Evolutionary conservation across 2,797 vertebrate species (phyloP).

Genomic region (Zenarchopterus dispar): DNA sequence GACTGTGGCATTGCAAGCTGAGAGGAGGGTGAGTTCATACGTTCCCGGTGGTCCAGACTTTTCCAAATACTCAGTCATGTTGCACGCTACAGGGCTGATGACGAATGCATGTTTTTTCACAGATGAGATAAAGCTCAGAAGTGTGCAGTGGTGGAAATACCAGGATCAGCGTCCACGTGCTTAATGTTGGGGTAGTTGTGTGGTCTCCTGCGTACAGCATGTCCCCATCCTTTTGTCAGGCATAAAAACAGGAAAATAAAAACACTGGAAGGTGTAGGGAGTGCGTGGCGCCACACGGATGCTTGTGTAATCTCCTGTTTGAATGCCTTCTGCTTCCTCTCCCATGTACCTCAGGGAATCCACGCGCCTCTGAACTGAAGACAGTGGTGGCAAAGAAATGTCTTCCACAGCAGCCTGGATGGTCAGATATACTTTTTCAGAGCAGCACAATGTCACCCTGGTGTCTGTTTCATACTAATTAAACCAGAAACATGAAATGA

Average conservation of each 20-base stretch:
- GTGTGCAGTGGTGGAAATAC: constrained; percentile 4
- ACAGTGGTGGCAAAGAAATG: constrained; percentile 7
- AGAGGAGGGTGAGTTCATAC: constrained; percentile 11
- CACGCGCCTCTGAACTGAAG: constrained; percentile 21
- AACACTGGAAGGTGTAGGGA: constrained; percentile 70
- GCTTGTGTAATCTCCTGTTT: constrained; percentile 76
- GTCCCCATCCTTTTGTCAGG: constrained; percentile 67
- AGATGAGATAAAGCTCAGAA: neutral
- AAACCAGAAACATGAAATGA: neutral
- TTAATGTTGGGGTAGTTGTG: constrained; percentile 10
- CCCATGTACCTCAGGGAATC: constrained; percentile 40
- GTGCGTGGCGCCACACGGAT: constrained; percentile 53
- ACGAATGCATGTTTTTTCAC: neutral
- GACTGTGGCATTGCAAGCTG: neutral
- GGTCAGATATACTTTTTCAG: neutral
- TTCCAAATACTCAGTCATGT: constrained; percentile 26
- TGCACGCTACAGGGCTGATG: constrained; percentile 34
- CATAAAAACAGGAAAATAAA: constrained; percentile 83
- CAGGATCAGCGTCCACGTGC: neutral
- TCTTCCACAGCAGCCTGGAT: constrained; percentile 10
- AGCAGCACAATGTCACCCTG: too few relatives aligned
- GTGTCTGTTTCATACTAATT: neutral
- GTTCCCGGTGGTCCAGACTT: constrained; percentile 28
- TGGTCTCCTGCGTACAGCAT: constrained; percentile 54
- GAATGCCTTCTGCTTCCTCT: constrained; percentile 65